Conservation (phyloP, 2,888 invertebrate species). For the Coelopa pilipes region DNA sequence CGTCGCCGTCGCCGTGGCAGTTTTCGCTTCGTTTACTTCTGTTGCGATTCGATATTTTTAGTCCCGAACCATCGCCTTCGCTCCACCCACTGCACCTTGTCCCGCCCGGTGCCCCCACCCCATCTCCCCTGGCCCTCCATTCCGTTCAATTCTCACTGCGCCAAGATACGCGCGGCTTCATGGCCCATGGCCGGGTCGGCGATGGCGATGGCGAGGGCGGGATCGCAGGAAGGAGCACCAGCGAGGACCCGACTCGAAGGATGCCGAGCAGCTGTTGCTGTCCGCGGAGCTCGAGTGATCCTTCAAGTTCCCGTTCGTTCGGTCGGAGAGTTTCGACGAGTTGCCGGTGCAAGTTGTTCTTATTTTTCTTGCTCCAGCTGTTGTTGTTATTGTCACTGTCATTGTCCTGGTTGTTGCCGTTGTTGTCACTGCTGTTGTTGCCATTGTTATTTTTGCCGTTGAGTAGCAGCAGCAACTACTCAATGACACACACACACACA, state of each 20-base stretch:
- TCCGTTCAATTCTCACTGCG: constrained; percentile 27
- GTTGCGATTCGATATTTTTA: constrained; percentile 9
- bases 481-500: constrained; percentile 12
- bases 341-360: background rate
- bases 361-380: constrained; percentile 8
- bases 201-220: background rate
- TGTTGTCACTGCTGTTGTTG: background rate
- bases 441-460: constrained; percentile 3
- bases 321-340: background rate
- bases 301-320: constrained; percentile 22
- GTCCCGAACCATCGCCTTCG: background rate
- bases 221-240: background rate
- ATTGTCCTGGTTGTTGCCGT: constrained; percentile 10
- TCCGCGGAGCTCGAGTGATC: background rate
- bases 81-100: background rate
- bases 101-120: too few species aligned
- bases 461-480: constrained; percentile 14
- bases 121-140: too few species aligned
- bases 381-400: background rate
- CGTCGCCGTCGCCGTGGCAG: background rate
- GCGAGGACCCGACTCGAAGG: background rate
- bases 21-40: constrained; percentile 24
- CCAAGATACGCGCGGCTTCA: constrained; percentile 26
- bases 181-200: constrained; percentile 5
- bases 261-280: constrained; percentile 12